A percentile compares a stretch with the other conserved stretches of the same genome.
Conservation (phyloP, 2,888 invertebrate species). For the Sipha maydis region DNA sequence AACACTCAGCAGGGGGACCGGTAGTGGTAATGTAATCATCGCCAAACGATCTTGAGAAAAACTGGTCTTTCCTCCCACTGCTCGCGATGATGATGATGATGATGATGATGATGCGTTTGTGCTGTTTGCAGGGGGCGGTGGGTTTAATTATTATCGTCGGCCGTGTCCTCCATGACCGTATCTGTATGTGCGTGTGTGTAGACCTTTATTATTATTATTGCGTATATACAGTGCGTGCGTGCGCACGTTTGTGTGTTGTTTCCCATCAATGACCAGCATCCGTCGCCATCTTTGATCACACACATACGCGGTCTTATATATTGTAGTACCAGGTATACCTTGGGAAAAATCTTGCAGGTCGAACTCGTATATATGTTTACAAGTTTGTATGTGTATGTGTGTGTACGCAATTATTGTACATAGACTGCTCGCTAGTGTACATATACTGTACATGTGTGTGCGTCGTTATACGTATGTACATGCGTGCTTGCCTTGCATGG, state of each 20-base stretch:
- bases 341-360: constrained; percentile 54
- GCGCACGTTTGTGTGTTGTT: constrained; percentile 12
- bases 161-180: constrained; percentile 41
- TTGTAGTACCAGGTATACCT: constrained; percentile 22
- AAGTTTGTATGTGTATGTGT: too few species aligned
- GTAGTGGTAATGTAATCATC: neutral
- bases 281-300: constrained; percentile 60
- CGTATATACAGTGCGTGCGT: neutral
- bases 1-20: neutral
- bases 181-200: neutral
- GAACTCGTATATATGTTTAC: neutral
- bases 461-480: neutral
- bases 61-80: constrained; percentile 41
- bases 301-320: neutral
- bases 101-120: neutral
- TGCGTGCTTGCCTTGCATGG: constrained; percentile 61
- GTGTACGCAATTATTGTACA: constrained; percentile 36
- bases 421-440: constrained; percentile 1
- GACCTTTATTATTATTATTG: too few species aligned
- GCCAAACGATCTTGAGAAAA: constrained; percentile 58
- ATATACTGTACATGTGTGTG: neutral
- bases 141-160: constrained; percentile 46
- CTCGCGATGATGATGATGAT: neutral
- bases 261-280: constrained; percentile 62
- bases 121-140: neutral